Conservation (phyloP, 2,888 invertebrate species). For the Aspidapion aeneum region DNA sequence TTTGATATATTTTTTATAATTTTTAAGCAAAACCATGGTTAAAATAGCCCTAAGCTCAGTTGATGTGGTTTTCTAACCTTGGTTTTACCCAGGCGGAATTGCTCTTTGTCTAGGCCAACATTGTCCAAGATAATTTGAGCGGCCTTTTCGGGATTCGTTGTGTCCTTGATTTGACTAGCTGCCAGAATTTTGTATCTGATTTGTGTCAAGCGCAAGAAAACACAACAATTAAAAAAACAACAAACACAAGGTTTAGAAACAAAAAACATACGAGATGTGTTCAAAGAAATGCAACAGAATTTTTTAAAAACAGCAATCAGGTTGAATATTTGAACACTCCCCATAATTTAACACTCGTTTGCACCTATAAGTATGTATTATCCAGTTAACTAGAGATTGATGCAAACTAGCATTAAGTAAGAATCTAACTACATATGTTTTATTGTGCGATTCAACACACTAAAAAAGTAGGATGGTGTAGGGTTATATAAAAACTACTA, state of each 20-base stretch:
- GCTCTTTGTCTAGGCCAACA: constrained; percentile 86
- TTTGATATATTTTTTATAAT: too few relatives aligned
- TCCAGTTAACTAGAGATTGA: not conserved
- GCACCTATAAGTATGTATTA: not conserved
- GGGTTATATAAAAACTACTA: too few relatives aligned
- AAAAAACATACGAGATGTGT: not conserved
- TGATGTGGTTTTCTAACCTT: constrained; percentile 65
- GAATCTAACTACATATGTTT: not conserved
- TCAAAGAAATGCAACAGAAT: too few relatives aligned
- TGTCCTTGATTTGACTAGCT: constrained; percentile 79
- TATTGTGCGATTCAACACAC: not conserved
- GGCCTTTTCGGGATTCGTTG: constrained; percentile 71
- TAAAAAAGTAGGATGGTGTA: too few relatives aligned
- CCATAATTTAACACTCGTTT: not conserved
- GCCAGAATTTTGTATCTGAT: constrained; percentile 99
- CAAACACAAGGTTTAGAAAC: not conserved
- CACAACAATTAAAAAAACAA: not conserved
- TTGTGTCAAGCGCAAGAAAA: constrained; percentile 32
- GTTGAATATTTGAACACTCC: too few relatives aligned
- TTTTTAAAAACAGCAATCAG: too few relatives aligned
- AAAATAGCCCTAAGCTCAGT: not conserved
- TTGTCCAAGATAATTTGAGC: constrained; percentile 78
- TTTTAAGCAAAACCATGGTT: too few relatives aligned
- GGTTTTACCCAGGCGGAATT: constrained; percentile 92
- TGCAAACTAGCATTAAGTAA: not conserved